phyloP scores from a whole-genome alignment of 2,888 invertebrate species.

The Phasia obesa region DNA sequence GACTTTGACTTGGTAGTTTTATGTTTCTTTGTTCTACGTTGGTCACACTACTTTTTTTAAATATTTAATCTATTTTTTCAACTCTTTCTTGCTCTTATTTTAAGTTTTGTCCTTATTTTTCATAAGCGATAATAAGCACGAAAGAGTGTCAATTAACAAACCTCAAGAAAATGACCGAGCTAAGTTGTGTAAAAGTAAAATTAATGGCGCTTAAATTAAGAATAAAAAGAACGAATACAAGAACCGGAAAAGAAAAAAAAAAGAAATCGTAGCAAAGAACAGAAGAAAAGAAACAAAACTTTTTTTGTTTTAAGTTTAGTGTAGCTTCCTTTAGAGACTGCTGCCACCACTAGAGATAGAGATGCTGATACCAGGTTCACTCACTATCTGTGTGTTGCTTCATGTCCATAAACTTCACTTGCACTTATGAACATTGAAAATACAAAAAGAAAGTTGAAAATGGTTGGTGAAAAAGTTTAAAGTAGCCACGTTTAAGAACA shows the following conservation, averaged over 20 bases:
- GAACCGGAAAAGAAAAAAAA: neutral
- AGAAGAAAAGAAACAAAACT: constrained; percentile 18
- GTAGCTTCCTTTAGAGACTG: neutral
- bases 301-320: constrained; percentile 18
- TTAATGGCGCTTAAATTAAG: constrained; percentile 65
- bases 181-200: constrained; percentile 70
- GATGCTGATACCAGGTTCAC: neutral
- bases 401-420: constrained; percentile 63
- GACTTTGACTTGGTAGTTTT: constrained; percentile 14
- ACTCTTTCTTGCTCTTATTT: constrained; percentile 5
- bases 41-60: constrained; percentile 41
- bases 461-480: constrained; percentile 57
- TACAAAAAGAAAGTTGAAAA: constrained; percentile 25
- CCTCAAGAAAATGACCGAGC: constrained; percentile 70
- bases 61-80: constrained; percentile 23
- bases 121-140: constrained; percentile 68
- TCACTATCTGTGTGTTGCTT: constrained; percentile 4
- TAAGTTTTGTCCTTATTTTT: constrained; percentile 51
- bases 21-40: neutral
- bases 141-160: constrained; percentile 70
- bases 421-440: constrained; percentile 51
- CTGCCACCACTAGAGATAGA: neutral
- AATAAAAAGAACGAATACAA: constrained; percentile 9
- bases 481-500: constrained; percentile 62
- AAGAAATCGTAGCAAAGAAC: neutral